These are phyloP conservation scores for Pecten maximus DNA, from an alignment of 2,888 invertebrate genomes.

Conservation along the genomic window DNA sequence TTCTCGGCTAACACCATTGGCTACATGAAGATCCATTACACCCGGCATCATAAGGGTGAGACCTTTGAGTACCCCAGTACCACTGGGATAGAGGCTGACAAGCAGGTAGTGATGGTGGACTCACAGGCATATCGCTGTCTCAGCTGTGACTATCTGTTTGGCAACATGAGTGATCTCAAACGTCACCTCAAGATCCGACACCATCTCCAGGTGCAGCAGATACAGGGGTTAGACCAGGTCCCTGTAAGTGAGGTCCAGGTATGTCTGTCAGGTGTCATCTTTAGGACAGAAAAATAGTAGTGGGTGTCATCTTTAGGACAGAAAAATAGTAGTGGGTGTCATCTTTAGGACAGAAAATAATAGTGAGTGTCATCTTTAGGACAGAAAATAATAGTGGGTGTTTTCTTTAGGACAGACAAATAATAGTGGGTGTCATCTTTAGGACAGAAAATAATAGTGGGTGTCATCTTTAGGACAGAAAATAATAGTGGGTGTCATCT, in stretches of 20 bases:
- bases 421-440: too few relatives aligned
- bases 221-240: conserved; percentile 55
- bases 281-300: not conserved
- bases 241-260: conserved; percentile 21
- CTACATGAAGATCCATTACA: conserved; percentile 81
- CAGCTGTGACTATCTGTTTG: conserved; percentile 81
- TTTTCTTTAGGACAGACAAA: too few relatives aligned
- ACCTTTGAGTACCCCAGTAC: conserved; percentile 47
- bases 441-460: too few relatives aligned
- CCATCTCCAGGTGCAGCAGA: conserved; percentile 75
- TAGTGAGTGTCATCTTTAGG: too few relatives aligned
- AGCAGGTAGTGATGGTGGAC: conserved; percentile 33
- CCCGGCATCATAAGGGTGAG: conserved; percentile 72
- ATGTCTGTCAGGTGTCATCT: not conserved
- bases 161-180: conserved; percentile 81
- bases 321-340: too few relatives aligned
- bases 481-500: too few relatives aligned
- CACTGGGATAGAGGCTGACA: conserved; percentile 43
- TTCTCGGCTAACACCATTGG: conserved; percentile 81
- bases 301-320: too few relatives aligned
- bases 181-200: conserved; percentile 79
- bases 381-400: too few relatives aligned
- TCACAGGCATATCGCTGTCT: conserved; percentile 63
- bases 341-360: too few relatives aligned
- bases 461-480: too few relatives aligned